Percentiles rank a stretch among this genome's conserved stretches.
Evolutionary conservation across 2,888 invertebrate genomes (phyloP).

Genomic region (Neoitamus cyanurus): DNA sequence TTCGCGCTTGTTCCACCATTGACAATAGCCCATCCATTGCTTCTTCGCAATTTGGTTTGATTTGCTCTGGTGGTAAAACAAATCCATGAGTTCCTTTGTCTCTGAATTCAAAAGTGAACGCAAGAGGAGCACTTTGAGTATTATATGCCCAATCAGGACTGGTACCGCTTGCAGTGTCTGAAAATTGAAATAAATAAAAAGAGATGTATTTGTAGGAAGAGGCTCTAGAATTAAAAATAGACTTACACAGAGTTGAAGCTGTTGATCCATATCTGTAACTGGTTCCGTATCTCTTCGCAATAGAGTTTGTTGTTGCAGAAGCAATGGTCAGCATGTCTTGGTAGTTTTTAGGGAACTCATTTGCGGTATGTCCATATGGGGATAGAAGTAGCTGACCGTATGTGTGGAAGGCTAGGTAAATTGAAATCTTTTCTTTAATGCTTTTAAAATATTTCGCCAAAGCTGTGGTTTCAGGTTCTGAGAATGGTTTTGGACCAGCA

Average conservation of each 20-base stretch:
- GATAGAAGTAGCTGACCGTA: constrained; percentile 73
- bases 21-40: constrained; percentile 69
- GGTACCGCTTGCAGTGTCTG: constrained; percentile 66
- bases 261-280: constrained; percentile 69
- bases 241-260: constrained; percentile 70
- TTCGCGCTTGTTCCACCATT: constrained; percentile 67
- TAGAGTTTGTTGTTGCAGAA: constrained; percentile 68
- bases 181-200: constrained; percentile 47
- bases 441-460: constrained; percentile 67
- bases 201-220: background rate
- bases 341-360: constrained; percentile 67
- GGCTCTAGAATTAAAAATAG: background rate
- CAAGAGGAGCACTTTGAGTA: constrained; percentile 66
- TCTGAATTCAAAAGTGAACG: constrained; percentile 72
- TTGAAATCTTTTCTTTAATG: constrained; percentile 65
- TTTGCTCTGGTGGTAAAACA: constrained; percentile 74
- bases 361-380: constrained; percentile 69
- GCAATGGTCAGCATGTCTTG: constrained; percentile 66
- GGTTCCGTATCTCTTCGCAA: constrained; percentile 68
- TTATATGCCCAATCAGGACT: constrained; percentile 70
- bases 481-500: constrained; percentile 69
- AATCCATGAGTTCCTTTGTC: constrained; percentile 78
- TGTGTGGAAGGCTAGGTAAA: constrained; percentile 73
- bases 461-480: constrained; percentile 69
- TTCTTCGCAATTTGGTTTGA: constrained; percentile 72